Evolutionary conservation across 2,888 invertebrate genomes (phyloP).

Genomic region (Amiota minor): DNA sequence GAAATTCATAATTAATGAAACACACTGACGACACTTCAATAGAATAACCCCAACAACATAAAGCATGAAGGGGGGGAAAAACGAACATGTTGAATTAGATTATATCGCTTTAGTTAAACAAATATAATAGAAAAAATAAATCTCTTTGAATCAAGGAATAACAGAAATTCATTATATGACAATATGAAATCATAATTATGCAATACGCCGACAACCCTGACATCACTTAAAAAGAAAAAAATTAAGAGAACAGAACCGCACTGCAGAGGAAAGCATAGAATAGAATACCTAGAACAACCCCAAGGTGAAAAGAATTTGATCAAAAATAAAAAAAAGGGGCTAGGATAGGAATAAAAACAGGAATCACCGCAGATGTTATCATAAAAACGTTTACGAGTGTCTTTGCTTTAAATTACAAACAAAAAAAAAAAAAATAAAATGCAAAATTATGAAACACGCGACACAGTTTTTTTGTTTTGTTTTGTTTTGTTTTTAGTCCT

Average conservation of each 20-base stretch:
- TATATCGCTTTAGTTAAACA: constrained; percentile 49
- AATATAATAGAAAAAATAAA: constrained; percentile 11
- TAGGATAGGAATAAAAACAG: constrained; percentile 36
- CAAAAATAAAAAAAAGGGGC: background rate
- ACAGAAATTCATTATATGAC: constrained; percentile 49
- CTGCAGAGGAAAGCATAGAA: no score
- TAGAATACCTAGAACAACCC: constrained; percentile 22
- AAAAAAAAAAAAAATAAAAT: background rate
- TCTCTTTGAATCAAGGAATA: background rate
- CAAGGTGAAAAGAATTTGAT: constrained; percentile 11
- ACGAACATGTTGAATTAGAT: constrained; percentile 56
- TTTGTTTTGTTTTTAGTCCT: constrained; percentile 10
- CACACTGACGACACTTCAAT: background rate
- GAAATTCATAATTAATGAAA: background rate
- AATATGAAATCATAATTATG: constrained; percentile 60
- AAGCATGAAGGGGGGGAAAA: background rate
- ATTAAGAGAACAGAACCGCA: background rate
- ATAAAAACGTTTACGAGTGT: constrained; percentile 60
- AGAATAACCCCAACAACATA: constrained; percentile 31
- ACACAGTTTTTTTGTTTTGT: constrained; percentile 40
- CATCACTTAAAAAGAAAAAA: background rate
- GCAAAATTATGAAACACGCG: constrained; percentile 58
- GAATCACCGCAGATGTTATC: constrained; percentile 66
- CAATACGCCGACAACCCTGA: constrained; percentile 53
- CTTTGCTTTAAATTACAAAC: constrained; percentile 34